phyloP scores from a whole-genome alignment of 2,113 vertebrate species.

The Sciurus niger region DNA sequence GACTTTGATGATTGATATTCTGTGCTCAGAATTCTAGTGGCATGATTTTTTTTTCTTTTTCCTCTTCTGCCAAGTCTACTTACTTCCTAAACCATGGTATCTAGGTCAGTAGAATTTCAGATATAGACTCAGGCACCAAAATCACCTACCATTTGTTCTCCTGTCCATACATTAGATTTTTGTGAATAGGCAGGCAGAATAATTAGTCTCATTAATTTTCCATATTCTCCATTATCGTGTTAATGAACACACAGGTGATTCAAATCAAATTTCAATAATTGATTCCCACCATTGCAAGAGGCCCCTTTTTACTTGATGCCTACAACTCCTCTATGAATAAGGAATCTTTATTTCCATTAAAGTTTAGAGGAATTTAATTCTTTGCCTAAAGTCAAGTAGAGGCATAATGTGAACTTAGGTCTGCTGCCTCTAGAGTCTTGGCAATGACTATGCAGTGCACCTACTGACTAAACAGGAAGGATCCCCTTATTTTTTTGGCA shows the following conservation, averaged over 20 bases:
- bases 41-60: not conserved
- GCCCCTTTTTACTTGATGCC: not conserved
- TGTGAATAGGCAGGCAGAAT: not conserved
- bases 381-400: not conserved
- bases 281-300: not conserved
- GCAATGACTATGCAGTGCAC: not conserved
- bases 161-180: not conserved
- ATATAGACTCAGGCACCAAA: not conserved
- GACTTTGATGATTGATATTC: not conserved
- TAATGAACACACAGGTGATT: not conserved
- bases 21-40: constrained; percentile 23
- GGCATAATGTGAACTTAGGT: not conserved
- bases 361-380: not conserved
- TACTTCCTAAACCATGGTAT: not conserved
- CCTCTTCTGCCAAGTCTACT: not conserved
- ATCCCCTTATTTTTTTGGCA: not conserved
- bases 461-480: no score
- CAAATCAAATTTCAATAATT: constrained; percentile 37
- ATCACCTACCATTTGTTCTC: not conserved
- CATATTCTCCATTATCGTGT: not conserved
- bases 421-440: not conserved
- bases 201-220: not conserved
- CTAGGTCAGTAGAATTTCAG: not conserved
- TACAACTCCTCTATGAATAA: not conserved
- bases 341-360: not conserved